phyloP scores from a whole-genome alignment of 2,797 vertebrate genomes.

The Miichthys miiuy region DNA sequence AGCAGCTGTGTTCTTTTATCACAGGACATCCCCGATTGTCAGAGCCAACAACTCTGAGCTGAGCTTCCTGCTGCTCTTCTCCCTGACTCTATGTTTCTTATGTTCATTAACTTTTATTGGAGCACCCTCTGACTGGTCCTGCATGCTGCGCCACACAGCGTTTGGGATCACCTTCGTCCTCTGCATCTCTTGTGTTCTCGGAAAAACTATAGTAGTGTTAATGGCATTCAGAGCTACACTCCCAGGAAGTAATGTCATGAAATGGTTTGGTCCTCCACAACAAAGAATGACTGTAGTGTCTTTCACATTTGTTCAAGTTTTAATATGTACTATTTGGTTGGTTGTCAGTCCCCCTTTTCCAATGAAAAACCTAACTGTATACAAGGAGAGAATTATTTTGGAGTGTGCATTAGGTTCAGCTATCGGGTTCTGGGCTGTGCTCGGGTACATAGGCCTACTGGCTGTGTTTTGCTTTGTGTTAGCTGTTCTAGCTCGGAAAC shows the following conservation, averaged over 20 bases:
- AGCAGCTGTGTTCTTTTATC: no score
- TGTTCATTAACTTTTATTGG: no score
- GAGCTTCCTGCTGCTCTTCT: no score
- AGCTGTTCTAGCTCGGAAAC: not conserved
- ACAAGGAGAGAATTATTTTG: not conserved
- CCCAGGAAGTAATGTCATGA: not conserved
- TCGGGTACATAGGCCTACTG: not conserved
- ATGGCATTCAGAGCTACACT: not conserved
- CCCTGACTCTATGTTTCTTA: no score
- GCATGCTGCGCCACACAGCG: not conserved
- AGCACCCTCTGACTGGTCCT: no score
- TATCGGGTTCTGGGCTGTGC: not conserved
- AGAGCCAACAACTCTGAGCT: no score
- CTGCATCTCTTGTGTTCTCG: not conserved
- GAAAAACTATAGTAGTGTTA: not conserved
- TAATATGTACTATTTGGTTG: constrained; percentile 11
- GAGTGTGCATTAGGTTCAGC: not conserved
- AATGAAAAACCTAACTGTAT: not conserved
- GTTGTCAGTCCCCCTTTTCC: constrained; percentile 58
- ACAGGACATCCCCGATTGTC: not conserved
- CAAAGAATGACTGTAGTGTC: constrained; percentile 18
- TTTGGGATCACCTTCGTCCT: not conserved
- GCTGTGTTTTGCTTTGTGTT: not conserved
- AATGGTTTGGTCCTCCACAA: not conserved
- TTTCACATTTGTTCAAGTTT: constrained; percentile 69